Percentiles rank a stretch among this genome's conserved stretches.
These are phyloP conservation scores for Gambelia wislizenii DNA, from an alignment of 2,797 vertebrate species.

Conservation along the genomic window DNA sequence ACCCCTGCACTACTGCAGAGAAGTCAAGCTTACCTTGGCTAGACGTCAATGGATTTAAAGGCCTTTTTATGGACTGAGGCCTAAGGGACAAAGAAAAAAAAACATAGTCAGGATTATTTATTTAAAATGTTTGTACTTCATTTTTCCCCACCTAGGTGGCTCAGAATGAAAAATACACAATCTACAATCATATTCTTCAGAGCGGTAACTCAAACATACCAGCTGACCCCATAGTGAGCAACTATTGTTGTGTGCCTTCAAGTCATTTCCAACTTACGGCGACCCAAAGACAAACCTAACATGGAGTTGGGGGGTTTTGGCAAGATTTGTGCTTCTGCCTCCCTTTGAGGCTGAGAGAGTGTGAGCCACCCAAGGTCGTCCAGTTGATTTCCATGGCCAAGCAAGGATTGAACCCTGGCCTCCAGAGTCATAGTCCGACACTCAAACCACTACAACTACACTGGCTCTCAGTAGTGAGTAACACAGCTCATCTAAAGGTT, in stretches of 20 bases:
- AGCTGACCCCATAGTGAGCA: background rate
- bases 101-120: background rate
- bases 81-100: constrained; percentile 63
- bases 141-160: background rate
- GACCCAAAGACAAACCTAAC: too few relatives aligned
- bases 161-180: background rate
- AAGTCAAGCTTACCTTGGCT: constrained; percentile 72
- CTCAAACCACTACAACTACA: too few relatives aligned
- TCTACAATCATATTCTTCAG: too few relatives aligned
- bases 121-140: background rate
- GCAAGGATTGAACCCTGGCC: too few relatives aligned
- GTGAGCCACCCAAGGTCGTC: too few relatives aligned
- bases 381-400: too few relatives aligned
- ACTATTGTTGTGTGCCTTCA: too few relatives aligned
- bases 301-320: too few relatives aligned
- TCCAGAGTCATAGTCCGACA: too few relatives aligned
- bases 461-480: background rate
- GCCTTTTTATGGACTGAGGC: constrained; percentile 82
- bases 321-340: too few relatives aligned
- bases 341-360: too few relatives aligned
- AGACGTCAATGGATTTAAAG: constrained; percentile 78
- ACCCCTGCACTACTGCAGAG: rapidly evolving
- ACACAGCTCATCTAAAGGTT: background rate
- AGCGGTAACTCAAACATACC: background rate
- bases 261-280: too few relatives aligned